phyloP scores from a whole-genome alignment of 2,113 vertebrate species.

The Suncus etruscus region DNA sequence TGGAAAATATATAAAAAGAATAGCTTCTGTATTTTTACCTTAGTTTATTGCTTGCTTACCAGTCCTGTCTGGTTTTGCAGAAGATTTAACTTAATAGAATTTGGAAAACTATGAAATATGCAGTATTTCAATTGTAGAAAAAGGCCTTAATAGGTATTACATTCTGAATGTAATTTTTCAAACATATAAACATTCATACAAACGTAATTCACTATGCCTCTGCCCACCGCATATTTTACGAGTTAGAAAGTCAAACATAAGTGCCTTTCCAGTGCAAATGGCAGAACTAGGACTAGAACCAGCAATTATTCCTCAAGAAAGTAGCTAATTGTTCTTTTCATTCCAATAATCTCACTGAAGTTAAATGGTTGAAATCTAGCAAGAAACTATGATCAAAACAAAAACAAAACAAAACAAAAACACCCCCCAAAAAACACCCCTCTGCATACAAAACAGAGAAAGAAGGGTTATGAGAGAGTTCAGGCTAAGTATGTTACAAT shows the following conservation, averaged over 20 bases:
- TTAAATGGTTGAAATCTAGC: not conserved
- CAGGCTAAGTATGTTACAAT: not conserved
- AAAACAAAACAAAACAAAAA: not conserved
- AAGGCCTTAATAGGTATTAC: not conserved
- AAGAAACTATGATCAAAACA: not conserved
- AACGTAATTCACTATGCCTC: not conserved
- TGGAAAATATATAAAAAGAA: not conserved
- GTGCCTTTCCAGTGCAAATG: not conserved
- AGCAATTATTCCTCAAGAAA: not conserved
- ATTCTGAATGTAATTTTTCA: not conserved
- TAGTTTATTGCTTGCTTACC: not conserved
- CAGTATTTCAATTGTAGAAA: constrained; percentile 20
- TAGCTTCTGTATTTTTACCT: not conserved
- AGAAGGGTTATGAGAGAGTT: not conserved
- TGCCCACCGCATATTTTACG: not conserved
- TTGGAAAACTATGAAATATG: not conserved
- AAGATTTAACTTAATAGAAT: not conserved
- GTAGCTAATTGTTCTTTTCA: not conserved
- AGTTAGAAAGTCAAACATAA: constrained; percentile 49
- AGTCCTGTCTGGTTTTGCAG: not conserved
- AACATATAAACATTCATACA: not conserved
- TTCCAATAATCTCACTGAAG: not conserved
- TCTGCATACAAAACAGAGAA: not conserved
- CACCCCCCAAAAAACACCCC: not conserved
- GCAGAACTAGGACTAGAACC: not conserved